phyloP scores from a whole-genome alignment of 2,888 invertebrate genomes.

The Oligia fasciuncula region DNA sequence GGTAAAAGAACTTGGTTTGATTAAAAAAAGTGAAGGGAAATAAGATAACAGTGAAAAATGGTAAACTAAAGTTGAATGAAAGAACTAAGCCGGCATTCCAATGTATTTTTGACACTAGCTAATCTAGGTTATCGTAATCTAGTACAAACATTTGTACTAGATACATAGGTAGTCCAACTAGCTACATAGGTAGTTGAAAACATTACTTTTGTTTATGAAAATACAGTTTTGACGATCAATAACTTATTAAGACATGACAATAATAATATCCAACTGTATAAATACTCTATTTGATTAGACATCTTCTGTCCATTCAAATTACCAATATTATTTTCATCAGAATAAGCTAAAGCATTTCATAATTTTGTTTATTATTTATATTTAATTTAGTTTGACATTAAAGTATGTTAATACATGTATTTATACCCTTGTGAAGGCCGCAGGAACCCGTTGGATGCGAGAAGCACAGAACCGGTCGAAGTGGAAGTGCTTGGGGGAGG shows the following conservation, averaged over 20 bases:
- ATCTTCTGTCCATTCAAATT: not conserved
- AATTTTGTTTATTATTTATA: slow-evolving; percentile 9
- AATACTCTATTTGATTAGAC: slow-evolving; percentile 4
- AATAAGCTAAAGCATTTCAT: not conserved
- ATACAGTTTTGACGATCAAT: not conserved
- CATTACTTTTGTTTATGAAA: not conserved
- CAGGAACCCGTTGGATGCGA: too few species aligned
- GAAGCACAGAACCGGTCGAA: too few species aligned
- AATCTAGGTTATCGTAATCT: not conserved
- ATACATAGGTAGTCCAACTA: too few species aligned
- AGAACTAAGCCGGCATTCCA: not conserved
- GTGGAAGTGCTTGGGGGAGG: too few species aligned
- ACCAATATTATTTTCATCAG: not conserved
- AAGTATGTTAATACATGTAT: not conserved
- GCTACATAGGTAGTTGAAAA: not conserved
- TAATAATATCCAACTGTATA: slow-evolving; percentile 8
- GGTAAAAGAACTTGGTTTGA: not conserved
- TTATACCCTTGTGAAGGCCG: too few species aligned
- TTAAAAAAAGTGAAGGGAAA: not conserved
- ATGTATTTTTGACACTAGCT: not conserved
- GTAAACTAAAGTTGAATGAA: not conserved
- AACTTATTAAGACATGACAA: not conserved
- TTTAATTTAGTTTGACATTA: slow-evolving; percentile 27
- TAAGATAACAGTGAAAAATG: not conserved
- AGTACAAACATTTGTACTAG: not conserved